Base-by-base conservation (phyloP, 2,888 invertebrate species). In the Agriotes lineatus region DNA sequence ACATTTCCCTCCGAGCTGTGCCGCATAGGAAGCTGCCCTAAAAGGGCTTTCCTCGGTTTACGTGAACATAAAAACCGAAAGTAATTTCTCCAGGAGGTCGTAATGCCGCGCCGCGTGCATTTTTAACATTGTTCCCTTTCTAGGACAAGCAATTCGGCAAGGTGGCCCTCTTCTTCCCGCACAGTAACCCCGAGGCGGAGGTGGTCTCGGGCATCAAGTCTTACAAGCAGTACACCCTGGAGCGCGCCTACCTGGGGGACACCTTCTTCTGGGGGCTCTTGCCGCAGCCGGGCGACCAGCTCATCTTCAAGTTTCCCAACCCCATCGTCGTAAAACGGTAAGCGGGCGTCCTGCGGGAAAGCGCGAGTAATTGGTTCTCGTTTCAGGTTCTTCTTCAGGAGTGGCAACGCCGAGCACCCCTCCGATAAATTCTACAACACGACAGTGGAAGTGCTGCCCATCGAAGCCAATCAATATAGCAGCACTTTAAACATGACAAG, bases 221-320 rank as follows among this genome's bases (percentile, higher is more conserved):
- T 10, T 95, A 96, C 82, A 91, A 92, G 74, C 91, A 92, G 67
- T 94, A 93, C 84, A 90, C 92, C 0, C 82, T 97, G 16, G 88
- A 89, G 70, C 89, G 90, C 73, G 97, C 96, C 1, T 98, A 98
- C 82, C 86, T 88, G 16, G 97, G 98, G 0, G 91, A 92, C 73
- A 91, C 92, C 0, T 96, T 92, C 81, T 98, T 97, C 84, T 97
- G 97, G 97, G 97, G 96, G 0, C 84, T 94, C 7, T 86, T 93
- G 39, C 97, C 97, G 0, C 92, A 91, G 77, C 89, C 90, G 7
- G 96, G 94, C 1, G 95, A 96, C 82, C 86, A 90, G 62, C 86
- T 97, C 16, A 89, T 91, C 73, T 93, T 97, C 81, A 90, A 90
- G 82, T 96, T 97, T 82, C 84, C 87, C 52, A 88, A 90, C 59